Conservation (phyloP, 2,113 vertebrate species). For the Rhizomys pruinosus region DNA sequence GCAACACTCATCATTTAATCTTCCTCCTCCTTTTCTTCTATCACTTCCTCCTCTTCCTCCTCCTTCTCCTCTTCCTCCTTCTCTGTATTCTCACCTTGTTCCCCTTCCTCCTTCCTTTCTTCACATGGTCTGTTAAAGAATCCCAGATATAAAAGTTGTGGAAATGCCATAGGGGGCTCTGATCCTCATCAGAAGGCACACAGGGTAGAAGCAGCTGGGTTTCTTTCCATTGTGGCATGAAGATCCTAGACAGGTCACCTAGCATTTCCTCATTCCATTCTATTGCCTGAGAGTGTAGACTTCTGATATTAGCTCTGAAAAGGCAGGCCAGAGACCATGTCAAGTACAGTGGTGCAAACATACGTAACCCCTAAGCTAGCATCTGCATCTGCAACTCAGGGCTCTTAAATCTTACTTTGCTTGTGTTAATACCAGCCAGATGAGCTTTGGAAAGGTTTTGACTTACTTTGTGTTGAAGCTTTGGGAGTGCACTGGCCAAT, state of each 20-base stretch:
- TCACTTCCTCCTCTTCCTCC: background rate
- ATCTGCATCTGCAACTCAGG: background rate
- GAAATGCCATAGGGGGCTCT: background rate
- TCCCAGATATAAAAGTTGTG: background rate
- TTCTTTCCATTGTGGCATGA: background rate
- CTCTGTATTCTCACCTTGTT: background rate
- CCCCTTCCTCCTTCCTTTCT: too few relatives aligned
- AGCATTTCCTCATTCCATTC: fast-evolving
- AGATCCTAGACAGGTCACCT: too few relatives aligned
- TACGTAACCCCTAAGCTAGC: constrained; percentile 1
- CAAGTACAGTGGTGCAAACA: background rate
- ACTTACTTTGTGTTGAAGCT: constrained; percentile 43
- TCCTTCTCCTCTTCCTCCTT: background rate
- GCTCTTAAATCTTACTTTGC: constrained; percentile 36
- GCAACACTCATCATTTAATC: background rate
- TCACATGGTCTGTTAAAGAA: background rate
- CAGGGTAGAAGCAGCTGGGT: background rate
- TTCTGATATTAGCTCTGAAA: background rate
- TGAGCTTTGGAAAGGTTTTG: constrained; percentile 50
- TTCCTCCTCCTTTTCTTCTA: background rate
- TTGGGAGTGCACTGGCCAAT: constrained; percentile 34
- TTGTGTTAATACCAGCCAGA: constrained; percentile 32
- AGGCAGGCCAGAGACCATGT: background rate
- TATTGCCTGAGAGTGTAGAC: background rate
- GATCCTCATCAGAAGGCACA: too few relatives aligned